phyloP scores from a whole-genome alignment of 2,113 vertebrate genomes.

The Podiceps cristatus region DNA sequence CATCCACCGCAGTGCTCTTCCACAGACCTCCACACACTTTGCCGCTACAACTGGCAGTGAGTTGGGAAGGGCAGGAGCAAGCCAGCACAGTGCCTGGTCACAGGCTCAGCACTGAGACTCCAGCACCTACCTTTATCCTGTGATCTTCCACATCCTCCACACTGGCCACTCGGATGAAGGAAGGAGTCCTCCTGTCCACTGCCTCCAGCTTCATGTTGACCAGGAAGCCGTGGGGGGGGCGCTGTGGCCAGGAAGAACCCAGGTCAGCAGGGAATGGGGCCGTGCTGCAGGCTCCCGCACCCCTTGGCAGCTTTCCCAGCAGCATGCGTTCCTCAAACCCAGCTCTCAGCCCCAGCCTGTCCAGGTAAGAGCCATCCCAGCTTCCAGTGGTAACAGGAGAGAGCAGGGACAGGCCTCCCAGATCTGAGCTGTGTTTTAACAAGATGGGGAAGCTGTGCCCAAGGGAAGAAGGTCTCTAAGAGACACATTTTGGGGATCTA shows the following conservation, averaged over 20 bases:
- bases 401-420: background rate
- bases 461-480: background rate
- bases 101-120: background rate
- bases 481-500: background rate
- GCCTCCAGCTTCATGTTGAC: slow-evolving; percentile 95
- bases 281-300: rapidly evolving
- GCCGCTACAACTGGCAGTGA: background rate
- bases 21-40: background rate
- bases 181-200: slow-evolving; percentile 92
- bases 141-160: slow-evolving; percentile 94
- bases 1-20: background rate
- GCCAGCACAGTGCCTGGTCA: background rate
- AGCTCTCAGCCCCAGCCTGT: background rate
- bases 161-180: slow-evolving; percentile 90
- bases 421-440: background rate
- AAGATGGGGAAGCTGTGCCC: background rate
- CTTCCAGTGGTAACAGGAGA: background rate
- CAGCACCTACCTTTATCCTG: slow-evolving; percentile 89
- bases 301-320: background rate
- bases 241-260: slow-evolving; percentile 71
- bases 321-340: background rate
- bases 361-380: background rate
- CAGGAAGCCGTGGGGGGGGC: slow-evolving; percentile 88
- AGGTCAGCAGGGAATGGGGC: background rate
- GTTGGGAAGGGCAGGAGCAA: background rate